A percentile compares a stretch with the other conserved stretches of the same genome.
Evolutionary conservation across 2,113 vertebrate genomes (phyloP).

Genomic region (Ramphastos sulfuratus): DNA sequence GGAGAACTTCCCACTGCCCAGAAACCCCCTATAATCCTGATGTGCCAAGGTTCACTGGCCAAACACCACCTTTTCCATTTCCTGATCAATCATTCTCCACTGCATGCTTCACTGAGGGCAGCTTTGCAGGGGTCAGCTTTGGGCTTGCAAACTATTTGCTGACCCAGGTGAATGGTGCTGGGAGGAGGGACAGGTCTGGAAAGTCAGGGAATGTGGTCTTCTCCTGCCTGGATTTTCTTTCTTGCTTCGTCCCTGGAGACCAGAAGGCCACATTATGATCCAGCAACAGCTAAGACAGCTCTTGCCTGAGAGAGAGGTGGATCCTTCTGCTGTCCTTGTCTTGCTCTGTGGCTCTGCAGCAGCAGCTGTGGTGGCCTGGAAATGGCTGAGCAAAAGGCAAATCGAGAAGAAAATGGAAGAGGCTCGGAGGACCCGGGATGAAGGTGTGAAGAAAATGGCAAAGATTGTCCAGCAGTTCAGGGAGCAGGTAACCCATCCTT

Average conservation of each 20-base stretch:
- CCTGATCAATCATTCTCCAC: conserved; percentile 14
- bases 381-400: conserved; percentile 27
- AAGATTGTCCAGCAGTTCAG: conserved; percentile 55
- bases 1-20: not conserved
- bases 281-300: conserved; percentile 20
- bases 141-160: not conserved
- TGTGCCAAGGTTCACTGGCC: not conserved
- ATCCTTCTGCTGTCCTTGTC: not conserved
- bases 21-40: not conserved
- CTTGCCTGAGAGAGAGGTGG: not conserved
- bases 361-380: not conserved
- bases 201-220: not conserved
- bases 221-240: not conserved
- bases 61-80: not conserved
- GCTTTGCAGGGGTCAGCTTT: not conserved
- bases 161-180: not conserved
- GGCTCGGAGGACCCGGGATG: conserved; percentile 4
- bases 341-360: not conserved
- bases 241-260: not conserved
- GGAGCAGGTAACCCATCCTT: conserved; percentile 35
- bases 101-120: not conserved
- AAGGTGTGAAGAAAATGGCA: conserved; percentile 48
- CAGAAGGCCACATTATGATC: not conserved
- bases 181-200: not conserved
- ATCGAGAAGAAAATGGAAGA: conserved; percentile 50